These are phyloP conservation scores for Oryzias woworae DNA, from an alignment of 2,113 vertebrate genomes.

Conservation along the genomic window DNA sequence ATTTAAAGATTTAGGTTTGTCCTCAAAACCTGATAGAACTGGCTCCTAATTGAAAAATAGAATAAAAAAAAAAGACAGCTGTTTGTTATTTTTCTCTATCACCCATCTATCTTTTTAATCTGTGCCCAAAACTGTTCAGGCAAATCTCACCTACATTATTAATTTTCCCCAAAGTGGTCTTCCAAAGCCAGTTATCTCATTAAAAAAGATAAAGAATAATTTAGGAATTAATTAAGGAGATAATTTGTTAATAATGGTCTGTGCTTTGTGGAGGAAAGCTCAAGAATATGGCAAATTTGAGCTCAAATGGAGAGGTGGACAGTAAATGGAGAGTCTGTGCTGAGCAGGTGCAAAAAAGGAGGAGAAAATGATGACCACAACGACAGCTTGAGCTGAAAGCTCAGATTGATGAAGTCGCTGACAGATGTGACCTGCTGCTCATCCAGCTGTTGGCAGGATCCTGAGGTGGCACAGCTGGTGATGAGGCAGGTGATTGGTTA, in stretches of 20 bases:
- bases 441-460: constrained; percentile 48
- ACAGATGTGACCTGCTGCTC: constrained; percentile 55
- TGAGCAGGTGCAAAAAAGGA: constrained; percentile 41
- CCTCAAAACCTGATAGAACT: too few species aligned
- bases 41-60: too few species aligned
- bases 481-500: constrained; percentile 21
- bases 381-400: constrained; percentile 46
- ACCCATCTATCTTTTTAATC: constrained; percentile 14
- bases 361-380: constrained; percentile 24
- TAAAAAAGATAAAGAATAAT: constrained; percentile 57
- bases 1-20: too few species aligned
- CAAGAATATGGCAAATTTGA: background rate
- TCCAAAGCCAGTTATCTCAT: constrained; percentile 52
- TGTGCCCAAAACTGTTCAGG: background rate
- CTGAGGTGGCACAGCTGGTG: constrained; percentile 34
- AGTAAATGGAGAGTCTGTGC: background rate
- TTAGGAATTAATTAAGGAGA: constrained; percentile 57
- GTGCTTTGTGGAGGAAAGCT: constrained; percentile 2
- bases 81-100: background rate
- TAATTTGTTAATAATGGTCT: constrained; percentile 45
- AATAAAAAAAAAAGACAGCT: too few species aligned
- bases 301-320: background rate
- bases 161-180: constrained; percentile 35
- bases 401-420: constrained; percentile 36
- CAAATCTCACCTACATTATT: background rate